Base-by-base conservation (phyloP, 2,113 vertebrate species). In the Noturus placidus region DNA sequence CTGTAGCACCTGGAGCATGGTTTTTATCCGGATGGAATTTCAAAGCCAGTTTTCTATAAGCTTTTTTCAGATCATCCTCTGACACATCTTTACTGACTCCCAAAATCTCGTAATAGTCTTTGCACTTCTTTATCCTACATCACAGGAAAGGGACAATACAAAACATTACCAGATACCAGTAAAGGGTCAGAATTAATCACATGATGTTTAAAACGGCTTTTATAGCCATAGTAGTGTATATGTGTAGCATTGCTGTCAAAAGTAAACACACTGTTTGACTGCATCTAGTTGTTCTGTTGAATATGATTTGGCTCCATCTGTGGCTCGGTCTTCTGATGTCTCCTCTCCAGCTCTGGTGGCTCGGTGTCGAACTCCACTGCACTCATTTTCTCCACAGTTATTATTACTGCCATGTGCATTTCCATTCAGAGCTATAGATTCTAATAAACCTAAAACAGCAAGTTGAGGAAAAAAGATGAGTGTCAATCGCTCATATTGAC, bases 31-130 rank as follows among this genome's bases (percentile, higher is more conserved):
- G 95, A 79, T 96, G 95, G 88, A 96, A 96, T 91, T 95, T 95
- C 54, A 96, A 86, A 9, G 95, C 95, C 33, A 96, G 92, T 89
- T 95, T 96, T 90, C 95, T 91, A 90, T 96, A 96, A 5, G 95
- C 91, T 88, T 95, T 96, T 91, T 99, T 99, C 89, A 99, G 94
- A 92, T 99, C 98, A 59, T 99, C 98, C 0, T 99, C 98, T 0
- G 96, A 94, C 57, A 97, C 96, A 0, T 96, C 95, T 93, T 97
- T 97, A 92, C 92, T 97, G 56, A 98, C 96, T 42, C 97, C 98
- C 33, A 99, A 95, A 92, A 97, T 99, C 95, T 99, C 98, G 54
- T 99, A 99, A 93, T 98, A 99, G 93, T 99, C 96, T 95, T 98
- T 98, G 93, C 98, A 99, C 13, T 96, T 97, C 91, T 99, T 99